Evolutionary conservation across 2,113 vertebrate genomes (phyloP), one percentile per base, ranked within the genome.

Genomic region (Mola mola): DNA sequence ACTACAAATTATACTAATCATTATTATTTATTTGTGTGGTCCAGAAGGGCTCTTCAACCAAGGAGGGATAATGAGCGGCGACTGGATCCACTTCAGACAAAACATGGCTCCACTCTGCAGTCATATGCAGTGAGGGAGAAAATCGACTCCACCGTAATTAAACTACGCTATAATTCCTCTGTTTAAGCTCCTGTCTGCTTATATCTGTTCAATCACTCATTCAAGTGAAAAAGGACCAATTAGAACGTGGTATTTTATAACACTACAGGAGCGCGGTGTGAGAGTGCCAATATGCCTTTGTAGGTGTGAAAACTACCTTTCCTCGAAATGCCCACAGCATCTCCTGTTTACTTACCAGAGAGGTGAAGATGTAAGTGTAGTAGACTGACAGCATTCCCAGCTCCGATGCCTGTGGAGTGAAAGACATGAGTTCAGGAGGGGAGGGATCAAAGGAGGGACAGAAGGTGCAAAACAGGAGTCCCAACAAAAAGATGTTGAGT

Each of bases 331-430:
- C 19, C 41, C 38, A 38, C 31, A 43, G 5, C 20, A 9, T 47
- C 2, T 11, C 12, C 12, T 9, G 40, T 49, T 48, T 66, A 17
- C 95, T 98, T 95, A 98, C 96, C 96, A 99, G 93, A 73, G 96
- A 98, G 74, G 97, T 99, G 92, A 99, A 97, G 94, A 99, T 98
- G 90, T 98, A 98, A 9, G 96, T 98, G 90, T 99, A 98, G 91
- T 97, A 96, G 84, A 95, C 93, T 12, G 97, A 98, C 44, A 95
- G 94, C 97, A 99, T 99, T 60, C 96, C 97, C 86, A 99, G 93
- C 75, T 98, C 96, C 41, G 95, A 96, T 46, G 96, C 97, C 96
- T 99, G 93, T 31, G 88, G 82, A 78, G 55, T 69, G 75, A 83
- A 73, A 85, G 43, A 82, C 6, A 77, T 65, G 46, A 63, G 58